Evolutionary conservation across 2,888 invertebrate genomes (phyloP).

Genomic region (Cynaeus angustus): DNA sequence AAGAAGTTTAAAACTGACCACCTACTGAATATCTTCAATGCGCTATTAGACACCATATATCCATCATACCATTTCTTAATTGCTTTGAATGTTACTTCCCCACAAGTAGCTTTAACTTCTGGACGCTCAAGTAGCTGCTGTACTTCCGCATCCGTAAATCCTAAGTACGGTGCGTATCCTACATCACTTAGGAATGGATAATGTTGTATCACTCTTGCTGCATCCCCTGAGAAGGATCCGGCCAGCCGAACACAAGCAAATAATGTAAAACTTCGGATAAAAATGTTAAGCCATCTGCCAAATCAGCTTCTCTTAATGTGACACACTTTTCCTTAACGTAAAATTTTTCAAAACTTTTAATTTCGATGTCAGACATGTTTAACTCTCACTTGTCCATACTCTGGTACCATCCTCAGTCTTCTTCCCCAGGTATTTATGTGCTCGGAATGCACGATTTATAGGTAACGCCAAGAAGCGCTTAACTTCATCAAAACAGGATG

Average conservation of each 20-base stretch:
- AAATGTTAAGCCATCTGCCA: constrained; percentile 42
- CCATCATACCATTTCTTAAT: constrained; percentile 49
- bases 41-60: constrained; percentile 42
- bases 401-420: constrained; percentile 49
- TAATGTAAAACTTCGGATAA: constrained; percentile 50
- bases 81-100: constrained; percentile 43
- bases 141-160: constrained; percentile 51
- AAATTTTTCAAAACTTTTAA: constrained; percentile 40
- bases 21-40: constrained; percentile 41
- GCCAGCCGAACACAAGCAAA: constrained; percentile 16
- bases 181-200: constrained; percentile 45
- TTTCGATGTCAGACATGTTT: constrained; percentile 37
- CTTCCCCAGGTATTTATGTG: constrained; percentile 49
- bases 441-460: constrained; percentile 46
- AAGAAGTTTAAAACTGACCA: constrained; percentile 39
- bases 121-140: constrained; percentile 48
- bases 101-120: constrained; percentile 49
- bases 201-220: constrained; percentile 48
- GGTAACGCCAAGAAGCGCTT: constrained; percentile 39
- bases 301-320: constrained; percentile 40
- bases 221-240: constrained; percentile 46
- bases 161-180: constrained; percentile 49
- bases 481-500: constrained; percentile 51
- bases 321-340: constrained; percentile 43
- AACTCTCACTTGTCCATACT: constrained; percentile 49